A percentile compares a stretch with the other conserved stretches of the same genome.
Evolutionary conservation across 1,140 invertebrate genomes (phyloP).

Genomic region (Dufourea novaeangliae): DNA sequence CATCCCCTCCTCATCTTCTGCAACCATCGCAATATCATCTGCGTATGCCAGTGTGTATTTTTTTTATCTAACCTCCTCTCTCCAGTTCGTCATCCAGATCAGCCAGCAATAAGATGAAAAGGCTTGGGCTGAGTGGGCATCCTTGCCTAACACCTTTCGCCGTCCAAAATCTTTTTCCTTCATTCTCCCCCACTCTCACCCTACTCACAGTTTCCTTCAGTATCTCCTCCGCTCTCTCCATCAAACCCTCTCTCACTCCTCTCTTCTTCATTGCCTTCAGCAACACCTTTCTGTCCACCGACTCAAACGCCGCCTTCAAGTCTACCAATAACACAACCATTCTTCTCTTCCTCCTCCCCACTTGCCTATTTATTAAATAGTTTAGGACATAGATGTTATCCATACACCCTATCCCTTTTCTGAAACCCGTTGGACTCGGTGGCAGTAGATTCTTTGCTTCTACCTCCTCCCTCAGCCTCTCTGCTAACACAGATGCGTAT

Average conservation of each 20-base stretch:
- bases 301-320: constrained; percentile 6
- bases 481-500: not conserved
- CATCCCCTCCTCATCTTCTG: too few species aligned
- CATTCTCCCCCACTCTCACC: too few species aligned
- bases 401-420: too few species aligned
- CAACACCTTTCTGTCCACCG: not conserved
- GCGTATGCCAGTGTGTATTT: too few species aligned
- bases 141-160: not conserved
- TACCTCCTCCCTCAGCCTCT: not conserved
- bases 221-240: not conserved
- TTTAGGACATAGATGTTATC: too few species aligned
- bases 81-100: not conserved
- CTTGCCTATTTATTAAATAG: too few species aligned
- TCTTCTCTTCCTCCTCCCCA: not conserved
- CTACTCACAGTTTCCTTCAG: not conserved
- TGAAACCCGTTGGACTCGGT: not conserved
- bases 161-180: not conserved
- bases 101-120: not conserved
- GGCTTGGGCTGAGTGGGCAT: not conserved
- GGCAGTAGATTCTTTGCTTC: not conserved
- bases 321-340: too few species aligned
- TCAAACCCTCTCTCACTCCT: not conserved
- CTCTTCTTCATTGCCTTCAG: not conserved
- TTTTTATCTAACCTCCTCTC: not conserved
- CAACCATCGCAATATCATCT: too few species aligned